Conservation (phyloP, 2,888 invertebrate species). For the Pteria penguin region DNA sequence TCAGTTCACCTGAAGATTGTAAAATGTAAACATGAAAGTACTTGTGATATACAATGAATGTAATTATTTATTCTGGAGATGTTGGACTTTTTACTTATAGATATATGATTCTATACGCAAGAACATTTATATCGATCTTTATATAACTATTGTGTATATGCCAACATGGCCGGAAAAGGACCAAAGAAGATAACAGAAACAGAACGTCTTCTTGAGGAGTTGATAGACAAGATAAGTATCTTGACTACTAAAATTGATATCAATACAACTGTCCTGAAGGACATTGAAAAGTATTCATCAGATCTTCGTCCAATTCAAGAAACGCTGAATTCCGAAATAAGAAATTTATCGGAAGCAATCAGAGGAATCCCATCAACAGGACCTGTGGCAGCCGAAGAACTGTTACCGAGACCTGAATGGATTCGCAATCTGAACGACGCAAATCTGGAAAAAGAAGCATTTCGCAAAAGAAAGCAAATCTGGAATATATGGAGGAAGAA, state of each 20-base stretch:
- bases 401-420: neutral
- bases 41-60: no score
- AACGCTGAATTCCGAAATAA: neutral
- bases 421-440: no score
- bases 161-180: conserved; percentile 5
- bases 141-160: no score
- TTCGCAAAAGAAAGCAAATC: conserved; percentile 2
- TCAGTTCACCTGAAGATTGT: no score
- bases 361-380: neutral
- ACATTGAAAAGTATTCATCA: conserved; percentile 8
- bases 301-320: neutral
- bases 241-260: neutral
- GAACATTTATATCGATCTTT: no score
- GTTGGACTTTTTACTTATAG: no score
- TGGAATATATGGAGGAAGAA: conserved; percentile 1
- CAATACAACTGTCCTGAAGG: neutral
- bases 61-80: no score
- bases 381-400: neutral
- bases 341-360: neutral
- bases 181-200: conserved; percentile 4
- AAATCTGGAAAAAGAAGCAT: conserved; percentile 3
- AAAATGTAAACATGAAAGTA: no score
- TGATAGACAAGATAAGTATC: neutral
- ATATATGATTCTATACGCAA: no score
- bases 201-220: conserved; percentile 1